Evolutionary conservation across 2,113 vertebrate species (phyloP), one percentile per base, ranked within the genome.

Genomic region (Dendrocopos noguchii): DNA sequence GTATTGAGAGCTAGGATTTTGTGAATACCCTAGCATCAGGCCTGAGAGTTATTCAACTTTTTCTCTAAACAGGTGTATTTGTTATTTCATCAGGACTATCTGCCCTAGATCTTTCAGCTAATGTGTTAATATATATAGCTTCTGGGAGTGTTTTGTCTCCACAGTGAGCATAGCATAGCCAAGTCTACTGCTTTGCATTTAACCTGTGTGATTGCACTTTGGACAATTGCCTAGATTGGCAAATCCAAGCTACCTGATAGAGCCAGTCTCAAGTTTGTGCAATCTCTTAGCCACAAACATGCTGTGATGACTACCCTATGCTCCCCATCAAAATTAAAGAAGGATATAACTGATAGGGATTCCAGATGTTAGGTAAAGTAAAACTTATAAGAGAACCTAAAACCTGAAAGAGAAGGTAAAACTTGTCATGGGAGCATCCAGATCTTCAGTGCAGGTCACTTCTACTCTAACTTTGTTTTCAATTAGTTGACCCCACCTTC

Each of bases 111-210:
- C 56, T 53, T 44, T 84, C n/a, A 57, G 4, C 3, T 27, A 28
- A 61, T 42, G 12, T 84, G 21, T 90, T 80, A 63, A 76, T 19
- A 79, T 47, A 36, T 56, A 20, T 21, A 72, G 31, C 36, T 84
- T 91, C 78, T 78, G 24, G 55, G 90, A 78, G 18, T 72, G 9
- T 29, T 80, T 78, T 91, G 53, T 52, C 61, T 74, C 29, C 34
- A 7, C 0, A 0, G 83, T 0, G 0, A 84, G 22, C 13, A 24
- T 33, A n/a, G 17, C 2, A 1, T 34, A 63, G 46, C 12, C 29
- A 72, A 50, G 57, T 80, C 34, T 70, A 34, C 53, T 77, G 70
- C 55, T 90, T 81, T 84, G 25, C 31, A 10, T 93, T 73, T 68
- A 76, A 84, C 59, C 59, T 64, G 22, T 72, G 46, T 64, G 80